Percentiles rank a stretch among this genome's conserved stretches.
Conservation (phyloP, 2,113 vertebrate genomes). For the Centropristis striata region DNA sequence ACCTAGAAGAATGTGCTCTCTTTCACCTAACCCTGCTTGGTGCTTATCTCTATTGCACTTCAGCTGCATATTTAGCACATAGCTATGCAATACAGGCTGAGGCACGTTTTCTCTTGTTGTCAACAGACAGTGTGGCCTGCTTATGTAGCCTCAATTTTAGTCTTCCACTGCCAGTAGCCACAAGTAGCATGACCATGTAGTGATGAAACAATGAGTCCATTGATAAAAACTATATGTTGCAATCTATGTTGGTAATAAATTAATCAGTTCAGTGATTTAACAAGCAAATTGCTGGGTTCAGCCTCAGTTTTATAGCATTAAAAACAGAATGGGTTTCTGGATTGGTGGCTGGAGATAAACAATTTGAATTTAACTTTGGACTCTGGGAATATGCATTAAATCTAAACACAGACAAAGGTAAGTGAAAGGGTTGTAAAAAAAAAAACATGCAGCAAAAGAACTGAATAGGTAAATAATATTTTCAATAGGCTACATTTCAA, state of each 20-base stretch:
- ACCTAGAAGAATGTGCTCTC: background rate
- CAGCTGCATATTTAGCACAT: background rate
- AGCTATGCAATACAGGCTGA: background rate
- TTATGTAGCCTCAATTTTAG: background rate
- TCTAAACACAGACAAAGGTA: too few relatives aligned
- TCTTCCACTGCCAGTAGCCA: background rate
- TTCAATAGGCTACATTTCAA: too few relatives aligned
- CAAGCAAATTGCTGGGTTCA: background rate
- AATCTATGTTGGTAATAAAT: background rate
- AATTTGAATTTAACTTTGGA: too few relatives aligned
- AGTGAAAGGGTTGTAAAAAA: too few relatives aligned
- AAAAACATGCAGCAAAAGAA: too few relatives aligned
- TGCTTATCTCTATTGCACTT: background rate
- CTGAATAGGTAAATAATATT: too few relatives aligned
- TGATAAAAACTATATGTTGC: background rate
- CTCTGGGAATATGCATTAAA: too few relatives aligned
- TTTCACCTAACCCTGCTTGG: background rate
- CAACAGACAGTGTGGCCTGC: background rate
- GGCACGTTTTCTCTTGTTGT: background rate
- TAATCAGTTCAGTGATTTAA: background rate
- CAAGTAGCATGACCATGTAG: background rate
- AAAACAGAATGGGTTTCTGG: too few relatives aligned
- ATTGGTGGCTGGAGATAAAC: too few relatives aligned
- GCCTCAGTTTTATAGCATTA: too few relatives aligned
- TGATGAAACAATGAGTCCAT: background rate